A percentile compares a stretch with the other conserved stretches of the same genome.
These are phyloP conservation scores for Drosophila fungiperda DNA, from an alignment of 2,888 invertebrate species.

Conservation along the genomic window DNA sequence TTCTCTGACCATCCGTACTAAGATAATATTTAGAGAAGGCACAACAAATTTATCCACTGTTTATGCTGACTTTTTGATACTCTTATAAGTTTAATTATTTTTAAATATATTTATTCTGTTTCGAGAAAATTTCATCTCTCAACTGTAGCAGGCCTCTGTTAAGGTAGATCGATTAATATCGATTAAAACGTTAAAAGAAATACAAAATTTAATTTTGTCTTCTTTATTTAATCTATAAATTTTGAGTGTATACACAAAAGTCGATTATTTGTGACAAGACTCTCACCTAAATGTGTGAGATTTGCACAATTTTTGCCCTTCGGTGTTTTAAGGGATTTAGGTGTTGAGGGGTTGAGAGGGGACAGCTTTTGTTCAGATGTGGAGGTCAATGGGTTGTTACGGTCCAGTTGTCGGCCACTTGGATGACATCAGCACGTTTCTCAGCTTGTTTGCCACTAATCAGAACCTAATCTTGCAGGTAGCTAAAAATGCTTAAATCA, in stretches of 20 bases:
- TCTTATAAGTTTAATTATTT: not conserved
- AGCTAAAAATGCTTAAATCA: conserved; percentile 9
- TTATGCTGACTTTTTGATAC: conserved; percentile 10
- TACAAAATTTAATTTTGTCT: too few relatives aligned
- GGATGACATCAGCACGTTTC: conserved; percentile 69
- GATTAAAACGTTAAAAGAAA: too few relatives aligned
- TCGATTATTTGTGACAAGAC: not conserved
- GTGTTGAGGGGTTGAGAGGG: not conserved
- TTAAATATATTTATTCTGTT: not conserved
- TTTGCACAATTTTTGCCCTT: conserved; percentile 24
- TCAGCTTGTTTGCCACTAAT: conserved; percentile 52
- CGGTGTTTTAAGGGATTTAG: not conserved
- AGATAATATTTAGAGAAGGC: conserved; percentile 45
- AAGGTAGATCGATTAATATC: too few relatives aligned
- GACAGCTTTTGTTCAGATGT: not conserved
- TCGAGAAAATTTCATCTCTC: too few relatives aligned
- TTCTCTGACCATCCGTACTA: conserved; percentile 14
- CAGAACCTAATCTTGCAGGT: conserved; percentile 38
- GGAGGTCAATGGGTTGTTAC: conserved; percentile 44
- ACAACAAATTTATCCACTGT: not conserved
- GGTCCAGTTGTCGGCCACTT: conserved; percentile 52
- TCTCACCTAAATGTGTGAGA: conserved; percentile 43
- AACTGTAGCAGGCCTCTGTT: too few relatives aligned
- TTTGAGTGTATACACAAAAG: not conserved
- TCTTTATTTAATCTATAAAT: not conserved